Base-by-base conservation (phyloP, 2,888 invertebrate species). In the Zhengitettix transpicula region DNA sequence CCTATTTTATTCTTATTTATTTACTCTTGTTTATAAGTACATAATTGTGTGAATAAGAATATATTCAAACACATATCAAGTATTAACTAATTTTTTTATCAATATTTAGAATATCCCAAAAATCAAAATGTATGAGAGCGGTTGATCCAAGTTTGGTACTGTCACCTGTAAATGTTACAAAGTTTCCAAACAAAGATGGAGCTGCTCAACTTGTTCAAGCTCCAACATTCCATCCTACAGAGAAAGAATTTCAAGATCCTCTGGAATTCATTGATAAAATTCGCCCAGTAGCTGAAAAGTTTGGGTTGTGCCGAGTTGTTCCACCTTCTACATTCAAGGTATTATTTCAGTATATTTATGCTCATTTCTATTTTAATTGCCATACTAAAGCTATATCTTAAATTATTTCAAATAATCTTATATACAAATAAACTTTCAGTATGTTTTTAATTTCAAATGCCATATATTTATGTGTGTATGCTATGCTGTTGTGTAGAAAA, bases 241-340 rank as follows among this genome's bases (percentile, higher is more conserved):
- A 85, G 62, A 85, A 85, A 66, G 91, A 94, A 68, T 93, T 94
- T 69, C 71, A 68, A 63, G 92, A 95, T 76, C 94, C 94, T 0
- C 73, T 94, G 9, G 82, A 83, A 62, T 95, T 88, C 67, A 88
- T 93, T 60, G 87, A 89, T 62, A 82, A 85, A 62, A 89, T 94
- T 42, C 78, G 84, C 57, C 78, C 83, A 0, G 76, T 81, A 58
- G 91, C 90, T 0, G 84, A 87, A 54, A 81, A 84, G 61, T 93
- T 81, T 71, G 94, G 95, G 0, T 81, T 96, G 61, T 95, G 94
- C 69, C 82, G 87, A 64, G 87, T 96, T 40, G 83, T 93, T 28
- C 89, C 94, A 5, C 95, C 95, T 0, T 70, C 77, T 1, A 81
- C 77, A 61, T 92, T 91, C 68, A 83, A 84, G 67, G 78, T 77